Base-by-base conservation (phyloP, 2,113 vertebrate species). In the Notechis scutatus region DNA sequence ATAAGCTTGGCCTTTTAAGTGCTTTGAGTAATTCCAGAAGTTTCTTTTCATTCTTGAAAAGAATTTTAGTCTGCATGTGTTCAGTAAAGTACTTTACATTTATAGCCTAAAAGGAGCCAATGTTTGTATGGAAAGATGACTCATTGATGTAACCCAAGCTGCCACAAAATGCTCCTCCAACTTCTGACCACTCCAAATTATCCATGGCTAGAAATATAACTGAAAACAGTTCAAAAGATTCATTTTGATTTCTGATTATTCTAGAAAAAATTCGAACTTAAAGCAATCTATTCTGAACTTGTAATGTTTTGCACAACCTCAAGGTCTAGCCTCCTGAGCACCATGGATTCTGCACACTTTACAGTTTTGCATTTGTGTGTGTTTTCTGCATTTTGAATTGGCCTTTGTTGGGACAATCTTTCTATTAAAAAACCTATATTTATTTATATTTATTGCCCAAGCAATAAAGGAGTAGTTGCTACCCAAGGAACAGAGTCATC, bases 1-100 rank as follows among this genome's bases (percentile, higher is more conserved):
- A 0, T 3, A 88, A 20, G 5, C 85, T 18, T 86, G 55, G 61
- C 21, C 89, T 92, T 87, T 92, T 94, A 9, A 90, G 12, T 85
- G 34, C 7, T 89, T 90, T 29, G n/a, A 57, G 34, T 10, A 15
- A 86, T 34, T 94, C 61, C 59, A 93, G 14, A 6, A 42, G 0
- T 5, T 95, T 93, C 93, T 95, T 88, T 85, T 94, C 0, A 3
- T 88, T 3, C 92, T 85, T 92, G 50, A 8, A 87, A 94, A 34
- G 24, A 81, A 26, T 86, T 64, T 93, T 90, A 90, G 45, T 52
- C 85, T 93, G 34, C 18, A 52, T 18, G 8, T 42, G 52, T 91
- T 95, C n/a, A 88, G 88, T 90, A 91, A 91, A 92, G 90, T 0
- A 0, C 88, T 91, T 14, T 2, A 1, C 45, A 89, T 23, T 89